Conservation (phyloP, 2,113 vertebrate species). For the Circaetus gallicus region DNA sequence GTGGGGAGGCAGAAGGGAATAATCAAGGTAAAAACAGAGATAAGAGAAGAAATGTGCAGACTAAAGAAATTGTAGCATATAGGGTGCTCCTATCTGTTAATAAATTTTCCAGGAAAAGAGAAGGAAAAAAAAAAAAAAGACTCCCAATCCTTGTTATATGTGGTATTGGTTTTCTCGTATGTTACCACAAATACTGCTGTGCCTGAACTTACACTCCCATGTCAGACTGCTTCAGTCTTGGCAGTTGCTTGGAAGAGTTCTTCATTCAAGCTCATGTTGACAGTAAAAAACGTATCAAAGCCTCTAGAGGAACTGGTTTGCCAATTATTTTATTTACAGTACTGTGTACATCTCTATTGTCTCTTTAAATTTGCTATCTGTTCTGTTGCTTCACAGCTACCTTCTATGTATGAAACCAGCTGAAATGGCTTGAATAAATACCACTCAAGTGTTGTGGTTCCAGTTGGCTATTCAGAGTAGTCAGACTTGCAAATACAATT, state of each 20-base stretch:
- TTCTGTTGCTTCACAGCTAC: background rate
- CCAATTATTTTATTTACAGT: background rate
- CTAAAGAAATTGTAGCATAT: background rate
- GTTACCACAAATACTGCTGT: background rate
- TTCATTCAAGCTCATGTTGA: background rate
- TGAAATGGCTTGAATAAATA: background rate
- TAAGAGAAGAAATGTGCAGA: background rate
- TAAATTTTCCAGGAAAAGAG: background rate
- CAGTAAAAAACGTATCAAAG: background rate
- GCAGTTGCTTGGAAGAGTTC: background rate
- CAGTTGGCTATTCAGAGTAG: background rate
- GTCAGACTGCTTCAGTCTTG: background rate
- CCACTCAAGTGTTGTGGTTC: background rate
- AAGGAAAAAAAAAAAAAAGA: background rate
- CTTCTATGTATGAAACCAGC: background rate
- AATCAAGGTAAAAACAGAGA: background rate
- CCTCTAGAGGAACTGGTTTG: background rate
- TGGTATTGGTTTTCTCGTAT: background rate
- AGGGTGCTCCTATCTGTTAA: background rate
- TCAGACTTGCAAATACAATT: background rate
- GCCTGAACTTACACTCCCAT: background rate
- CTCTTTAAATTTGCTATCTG: background rate
- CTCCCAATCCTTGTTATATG: background rate
- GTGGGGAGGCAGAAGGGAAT: background rate
- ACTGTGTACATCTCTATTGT: background rate